Base-by-base conservation (phyloP, 35 echinoderm and acorn worm genomes). In the Lytechinus pictus region DNA sequence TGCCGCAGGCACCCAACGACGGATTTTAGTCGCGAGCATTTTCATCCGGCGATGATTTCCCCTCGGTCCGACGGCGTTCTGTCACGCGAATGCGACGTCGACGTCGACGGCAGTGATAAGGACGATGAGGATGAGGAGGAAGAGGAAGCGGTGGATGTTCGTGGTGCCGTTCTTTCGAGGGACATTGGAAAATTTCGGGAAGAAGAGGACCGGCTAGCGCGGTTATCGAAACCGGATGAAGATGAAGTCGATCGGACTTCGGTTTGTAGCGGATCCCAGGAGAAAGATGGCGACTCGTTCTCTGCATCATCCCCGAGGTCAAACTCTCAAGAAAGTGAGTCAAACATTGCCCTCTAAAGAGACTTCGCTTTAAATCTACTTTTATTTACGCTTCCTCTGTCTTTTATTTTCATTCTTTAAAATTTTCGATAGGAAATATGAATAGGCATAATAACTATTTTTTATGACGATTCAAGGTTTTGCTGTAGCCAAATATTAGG, bases 91-190 rank as follows among this genome's bases (percentile, higher is more conserved):
- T 93, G 92, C 27, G 92, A 93, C 10, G 92, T 93, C 92, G 92
- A 93, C 56, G 86, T 90, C 52, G 88, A 91, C 19, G 95, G 16
- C 3, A 19, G 57, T 7, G 89, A 92, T 8, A 88, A 96, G 24
- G 92, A 88, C 54, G 95, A 96, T 5, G 95, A 96, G 10, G 96
- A 96, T 28, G 93, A 91, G 11, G 79, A 95, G n/a, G 93, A 93
- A 10, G 96, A 97, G 14, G 95, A 97, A 9, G 95, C 58, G 9
- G 96, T 90, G 52, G 71, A 91, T 21, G 89, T 86, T 10, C 86
- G 91, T 28, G 86, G 53, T 52, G 94, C 55, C 13, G 66, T 79
- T 16, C 5, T 79, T 79, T 54, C 52, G 14, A 55, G 51, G 28
- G 95, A 91, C 27, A 57, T 58, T 9, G 89, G 79, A 5, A 86